Evolutionary conservation across 2,888 invertebrate species (phyloP).

Genomic region (Tenodera sinensis): DNA sequence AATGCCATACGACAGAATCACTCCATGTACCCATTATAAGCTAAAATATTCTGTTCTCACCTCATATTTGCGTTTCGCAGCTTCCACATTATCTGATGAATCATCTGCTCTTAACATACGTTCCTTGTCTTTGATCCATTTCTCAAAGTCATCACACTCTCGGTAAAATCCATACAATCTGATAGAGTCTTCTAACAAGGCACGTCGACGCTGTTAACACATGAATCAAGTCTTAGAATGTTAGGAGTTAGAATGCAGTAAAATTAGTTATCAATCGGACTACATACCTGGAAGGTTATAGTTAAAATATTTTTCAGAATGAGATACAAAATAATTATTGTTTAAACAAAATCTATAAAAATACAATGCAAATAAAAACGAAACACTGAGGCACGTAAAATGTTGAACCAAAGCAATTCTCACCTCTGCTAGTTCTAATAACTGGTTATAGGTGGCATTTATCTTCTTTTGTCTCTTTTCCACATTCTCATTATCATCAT

Average conservation of each 20-base stretch:
- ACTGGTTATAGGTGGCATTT: slow-evolving; percentile 75
- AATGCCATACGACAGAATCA: too few species aligned
- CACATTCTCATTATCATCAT: slow-evolving; percentile 70
- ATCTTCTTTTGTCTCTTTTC: slow-evolving; percentile 76
- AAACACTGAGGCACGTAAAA: neutral
- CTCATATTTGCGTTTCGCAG: slow-evolving; percentile 92
- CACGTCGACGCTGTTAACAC: slow-evolving; percentile 61
- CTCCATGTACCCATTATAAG: neutral
- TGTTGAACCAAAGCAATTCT: slow-evolving; percentile 21
- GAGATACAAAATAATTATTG: neutral
- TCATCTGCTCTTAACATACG: slow-evolving; percentile 80
- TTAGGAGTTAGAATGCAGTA: neutral
- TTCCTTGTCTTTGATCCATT: slow-evolving; percentile 96
- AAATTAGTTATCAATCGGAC: neutral
- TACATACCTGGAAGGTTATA: neutral
- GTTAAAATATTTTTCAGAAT: neutral
- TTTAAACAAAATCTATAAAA: neutral
- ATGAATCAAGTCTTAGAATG: neutral
- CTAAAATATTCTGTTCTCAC: slow-evolving; percentile 41
- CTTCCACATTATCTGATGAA: slow-evolving; percentile 83
- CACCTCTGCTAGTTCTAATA: slow-evolving; percentile 70
- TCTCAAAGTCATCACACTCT: slow-evolving; percentile 96
- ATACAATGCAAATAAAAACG: neutral
- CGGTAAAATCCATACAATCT: slow-evolving; percentile 89
- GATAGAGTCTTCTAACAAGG: slow-evolving; percentile 87